Conservation (phyloP, 2,113 vertebrate species). For the Atrichornis clamosus region DNA sequence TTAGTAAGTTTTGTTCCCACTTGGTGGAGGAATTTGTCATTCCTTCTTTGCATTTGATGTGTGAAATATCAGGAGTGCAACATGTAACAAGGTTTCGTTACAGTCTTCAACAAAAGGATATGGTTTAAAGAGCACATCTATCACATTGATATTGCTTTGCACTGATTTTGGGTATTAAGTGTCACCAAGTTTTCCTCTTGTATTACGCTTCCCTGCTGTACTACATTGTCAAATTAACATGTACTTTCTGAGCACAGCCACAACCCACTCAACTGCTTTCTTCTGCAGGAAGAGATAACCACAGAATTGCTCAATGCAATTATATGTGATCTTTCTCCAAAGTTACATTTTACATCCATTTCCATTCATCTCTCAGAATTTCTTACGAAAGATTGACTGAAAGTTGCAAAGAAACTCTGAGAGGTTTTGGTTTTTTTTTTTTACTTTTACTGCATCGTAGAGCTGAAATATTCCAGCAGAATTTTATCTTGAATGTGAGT, state of each 20-base stretch:
- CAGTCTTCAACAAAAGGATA: not conserved
- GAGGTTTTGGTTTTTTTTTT: not conserved
- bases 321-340: conserved; percentile 2
- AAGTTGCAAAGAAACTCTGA: not conserved
- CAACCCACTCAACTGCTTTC: conserved; percentile 29
- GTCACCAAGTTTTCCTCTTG: not conserved
- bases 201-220: not conserved
- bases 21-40: not conserved
- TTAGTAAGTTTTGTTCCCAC: not conserved
- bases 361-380: not conserved
- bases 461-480: not conserved
- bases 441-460: not conserved
- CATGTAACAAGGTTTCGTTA: not conserved
- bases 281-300: not conserved
- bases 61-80: not conserved
- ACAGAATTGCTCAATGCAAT: conserved; percentile 1
- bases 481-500: not conserved
- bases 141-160: not conserved
- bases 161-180: not conserved
- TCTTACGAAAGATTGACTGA: not conserved
- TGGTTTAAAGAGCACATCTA: not conserved
- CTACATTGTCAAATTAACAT: not conserved
- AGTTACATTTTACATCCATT: not conserved
- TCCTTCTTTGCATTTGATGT: not conserved
- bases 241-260: conserved; percentile 3